Percentiles rank a stretch among this genome's conserved stretches.
These are phyloP conservation scores for Sebastes hubbsi DNA, from an alignment of 2,797 vertebrate species.

Conservation along the genomic window DNA sequence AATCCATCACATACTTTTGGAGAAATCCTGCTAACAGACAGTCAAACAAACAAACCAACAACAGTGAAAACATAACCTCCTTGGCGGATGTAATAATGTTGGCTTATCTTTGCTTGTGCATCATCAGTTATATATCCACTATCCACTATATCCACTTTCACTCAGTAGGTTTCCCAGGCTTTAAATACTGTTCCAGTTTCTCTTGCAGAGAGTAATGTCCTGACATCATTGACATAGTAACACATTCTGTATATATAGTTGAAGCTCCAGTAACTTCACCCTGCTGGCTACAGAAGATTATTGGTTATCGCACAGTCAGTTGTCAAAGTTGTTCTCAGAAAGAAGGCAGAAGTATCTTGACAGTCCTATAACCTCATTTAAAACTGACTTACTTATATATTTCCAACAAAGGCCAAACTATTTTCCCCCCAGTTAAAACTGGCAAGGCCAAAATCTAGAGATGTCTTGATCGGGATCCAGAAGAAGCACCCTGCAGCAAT, in stretches of 20 bases:
- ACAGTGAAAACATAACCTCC: too few species aligned
- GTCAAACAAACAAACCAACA: too few species aligned
- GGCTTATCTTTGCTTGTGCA: background rate
- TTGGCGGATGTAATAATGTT: background rate
- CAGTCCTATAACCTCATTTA: conserved; percentile 5
- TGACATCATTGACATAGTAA: background rate
- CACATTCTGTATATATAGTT: background rate
- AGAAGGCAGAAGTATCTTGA: background rate
- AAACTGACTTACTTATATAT: conserved; percentile 7
- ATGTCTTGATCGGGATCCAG: conserved; percentile 24
- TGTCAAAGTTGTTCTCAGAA: background rate
- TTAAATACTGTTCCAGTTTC: background rate
- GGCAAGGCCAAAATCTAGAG: background rate
- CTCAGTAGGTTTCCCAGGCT: background rate
- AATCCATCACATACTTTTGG: too few species aligned
- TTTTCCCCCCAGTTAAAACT: conserved; percentile 5
- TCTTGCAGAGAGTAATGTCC: background rate
- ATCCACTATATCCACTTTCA: background rate
- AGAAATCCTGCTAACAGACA: too few species aligned
- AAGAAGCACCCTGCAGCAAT: conserved; percentile 22
- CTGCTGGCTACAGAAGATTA: background rate
- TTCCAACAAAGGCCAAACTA: conserved; percentile 4
- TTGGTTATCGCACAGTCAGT: background rate
- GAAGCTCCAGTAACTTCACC: background rate
- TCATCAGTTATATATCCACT: background rate